Conservation (phyloP, 2,888 invertebrate species). For the Cheilosia impressa region DNA sequence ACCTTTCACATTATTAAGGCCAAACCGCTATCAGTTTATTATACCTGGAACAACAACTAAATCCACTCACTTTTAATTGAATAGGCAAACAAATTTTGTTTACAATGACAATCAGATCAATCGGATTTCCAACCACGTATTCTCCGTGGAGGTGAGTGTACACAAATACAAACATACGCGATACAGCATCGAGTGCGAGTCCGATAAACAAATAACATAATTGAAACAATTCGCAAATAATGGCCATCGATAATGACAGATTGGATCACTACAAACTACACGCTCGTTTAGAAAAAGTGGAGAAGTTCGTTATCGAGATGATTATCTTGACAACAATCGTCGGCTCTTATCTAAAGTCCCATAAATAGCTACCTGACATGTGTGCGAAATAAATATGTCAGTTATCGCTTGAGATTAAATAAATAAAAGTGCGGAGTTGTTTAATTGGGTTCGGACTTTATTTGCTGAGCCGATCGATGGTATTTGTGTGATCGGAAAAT, state of each 20-base stretch:
- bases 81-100: constrained; percentile 15
- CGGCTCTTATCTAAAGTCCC: constrained; percentile 7
- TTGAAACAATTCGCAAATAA: background rate
- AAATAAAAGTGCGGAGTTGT: background rate
- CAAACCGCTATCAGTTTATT: background rate
- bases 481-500: too few relatives aligned
- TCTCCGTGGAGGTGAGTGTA: background rate
- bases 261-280: background rate
- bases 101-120: constrained; percentile 25
- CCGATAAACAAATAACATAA: background rate
- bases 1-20: constrained; percentile 22
- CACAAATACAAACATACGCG: background rate
- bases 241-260: background rate
- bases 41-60: background rate
- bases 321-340: background rate
- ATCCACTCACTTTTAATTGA: background rate
- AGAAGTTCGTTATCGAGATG: background rate
- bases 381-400: background rate
- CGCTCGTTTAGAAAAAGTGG: background rate
- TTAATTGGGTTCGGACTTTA: background rate
- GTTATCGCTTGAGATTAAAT: background rate
- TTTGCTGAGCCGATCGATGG: too few relatives aligned
- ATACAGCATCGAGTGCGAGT: background rate
- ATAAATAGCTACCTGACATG: background rate
- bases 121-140: constrained; percentile 35